phyloP scores from a whole-genome alignment of 2,888 invertebrate genomes.

The Cryptops parisi region DNA sequence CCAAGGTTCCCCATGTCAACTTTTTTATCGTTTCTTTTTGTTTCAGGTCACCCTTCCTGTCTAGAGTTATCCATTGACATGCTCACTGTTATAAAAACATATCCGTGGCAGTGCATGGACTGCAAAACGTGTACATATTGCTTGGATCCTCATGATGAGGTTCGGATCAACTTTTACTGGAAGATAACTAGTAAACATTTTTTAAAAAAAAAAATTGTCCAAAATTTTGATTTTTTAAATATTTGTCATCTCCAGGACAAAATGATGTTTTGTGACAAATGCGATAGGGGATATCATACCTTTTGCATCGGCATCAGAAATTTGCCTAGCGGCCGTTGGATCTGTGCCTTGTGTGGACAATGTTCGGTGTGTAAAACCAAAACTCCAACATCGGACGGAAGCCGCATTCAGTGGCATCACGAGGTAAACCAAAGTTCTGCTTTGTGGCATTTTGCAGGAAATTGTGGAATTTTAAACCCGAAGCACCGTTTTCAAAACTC shows the following conservation, averaged over 20 bases:
- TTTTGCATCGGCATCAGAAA: conserved; percentile 70
- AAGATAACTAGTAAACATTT: no score
- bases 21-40: not conserved
- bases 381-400: conserved; percentile 33
- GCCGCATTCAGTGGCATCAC: conserved; percentile 37
- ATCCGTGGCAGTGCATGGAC: conserved; percentile 86
- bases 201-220: no score
- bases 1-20: not conserved
- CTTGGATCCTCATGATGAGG: conserved; percentile 59
- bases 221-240: not conserved
- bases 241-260: conserved; percentile 41
- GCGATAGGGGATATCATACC: conserved; percentile 86
- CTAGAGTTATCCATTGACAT: conserved; percentile 70
- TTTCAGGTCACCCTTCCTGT: conserved; percentile 66
- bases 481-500: no score
- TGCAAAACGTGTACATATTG: conserved; percentile 83
- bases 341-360: conserved; percentile 63
- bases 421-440: no score
- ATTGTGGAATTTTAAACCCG: no score
- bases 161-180: conserved; percentile 19
- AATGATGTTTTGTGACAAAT: conserved; percentile 88
- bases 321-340: conserved; percentile 79
- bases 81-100: conserved; percentile 64
- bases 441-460: no score
- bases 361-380: conserved; percentile 41